phyloP scores from a whole-genome alignment of 2,113 vertebrate genomes.

The Petrocephalus zakoni region DNA sequence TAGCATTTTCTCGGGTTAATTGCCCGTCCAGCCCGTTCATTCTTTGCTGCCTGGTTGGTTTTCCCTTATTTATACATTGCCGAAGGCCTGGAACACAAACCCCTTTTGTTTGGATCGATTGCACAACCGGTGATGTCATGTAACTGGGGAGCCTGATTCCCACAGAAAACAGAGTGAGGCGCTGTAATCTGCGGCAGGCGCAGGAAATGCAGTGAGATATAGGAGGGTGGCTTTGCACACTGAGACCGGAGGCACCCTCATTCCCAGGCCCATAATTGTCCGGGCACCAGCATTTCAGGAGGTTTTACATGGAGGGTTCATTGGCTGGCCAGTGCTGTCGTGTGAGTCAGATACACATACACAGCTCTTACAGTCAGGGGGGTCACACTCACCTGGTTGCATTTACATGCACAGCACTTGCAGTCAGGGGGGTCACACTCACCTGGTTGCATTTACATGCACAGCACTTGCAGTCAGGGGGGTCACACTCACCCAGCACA shows the following conservation, averaged over 20 bases:
- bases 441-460: too few species aligned
- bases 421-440: background rate
- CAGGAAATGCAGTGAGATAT: background rate
- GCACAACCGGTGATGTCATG: background rate
- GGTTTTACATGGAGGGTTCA: background rate
- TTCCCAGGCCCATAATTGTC: background rate
- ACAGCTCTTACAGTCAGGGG: background rate
- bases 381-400: too few species aligned
- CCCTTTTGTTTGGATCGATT: constrained; percentile 1
- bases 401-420: too few species aligned
- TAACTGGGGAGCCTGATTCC: background rate
- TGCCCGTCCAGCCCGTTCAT: background rate
- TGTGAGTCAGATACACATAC: background rate
- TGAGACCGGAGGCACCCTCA: background rate
- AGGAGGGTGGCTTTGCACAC: background rate
- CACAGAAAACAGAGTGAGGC: background rate
- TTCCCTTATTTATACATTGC: background rate
- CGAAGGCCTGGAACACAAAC: background rate
- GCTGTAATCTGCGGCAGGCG: background rate
- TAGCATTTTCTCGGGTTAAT: background rate
- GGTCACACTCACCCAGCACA: too few species aligned
- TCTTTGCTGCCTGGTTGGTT: background rate
- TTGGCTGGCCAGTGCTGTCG: too few species aligned
- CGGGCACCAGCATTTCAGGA: background rate
- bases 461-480: too few species aligned